Conservation (phyloP, 35 echinoderm and acorn worm species). For the Holothuria glaberrima region DNA sequence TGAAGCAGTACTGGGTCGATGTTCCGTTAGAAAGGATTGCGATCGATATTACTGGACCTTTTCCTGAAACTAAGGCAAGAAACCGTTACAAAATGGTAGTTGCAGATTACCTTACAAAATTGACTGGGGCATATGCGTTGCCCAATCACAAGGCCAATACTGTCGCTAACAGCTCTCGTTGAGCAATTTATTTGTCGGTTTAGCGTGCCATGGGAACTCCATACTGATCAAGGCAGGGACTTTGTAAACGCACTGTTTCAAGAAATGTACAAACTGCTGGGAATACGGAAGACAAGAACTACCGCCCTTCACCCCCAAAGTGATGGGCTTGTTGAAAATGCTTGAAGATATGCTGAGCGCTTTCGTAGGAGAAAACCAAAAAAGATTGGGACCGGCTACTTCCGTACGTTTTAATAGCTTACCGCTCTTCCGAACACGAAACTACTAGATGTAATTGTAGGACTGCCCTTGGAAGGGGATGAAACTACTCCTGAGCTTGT, state of each 20-base stretch:
- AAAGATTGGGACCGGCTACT: slow-evolving; percentile 65
- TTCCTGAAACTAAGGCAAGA: slow-evolving; percentile 29
- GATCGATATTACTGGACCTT: too few species aligned
- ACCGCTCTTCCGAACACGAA: slow-evolving; percentile 53
- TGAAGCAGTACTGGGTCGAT: too few species aligned
- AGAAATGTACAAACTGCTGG: slow-evolving; percentile 52
- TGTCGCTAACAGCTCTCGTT: slow-evolving; percentile 25
- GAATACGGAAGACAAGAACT: slow-evolving; percentile 59
- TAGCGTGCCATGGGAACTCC: slow-evolving; percentile 32
- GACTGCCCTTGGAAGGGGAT: too few species aligned
- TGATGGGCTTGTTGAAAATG: slow-evolving; percentile 50
- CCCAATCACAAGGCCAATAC: slow-evolving; percentile 60
- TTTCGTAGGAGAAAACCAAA: not conserved
- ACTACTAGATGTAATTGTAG: too few species aligned
- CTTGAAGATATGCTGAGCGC: slow-evolving; percentile 19
- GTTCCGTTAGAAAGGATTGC: too few species aligned
- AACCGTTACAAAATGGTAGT: slow-evolving; percentile 60
- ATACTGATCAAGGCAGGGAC: slow-evolving; percentile 61
- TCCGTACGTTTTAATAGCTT: slow-evolving; percentile 38
- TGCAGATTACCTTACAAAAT: slow-evolving; percentile 68
- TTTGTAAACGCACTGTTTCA: slow-evolving; percentile 54
- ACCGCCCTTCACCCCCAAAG: slow-evolving; percentile 9
- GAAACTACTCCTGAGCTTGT: too few species aligned
- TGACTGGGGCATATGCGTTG: slow-evolving; percentile 11
- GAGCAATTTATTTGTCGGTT: slow-evolving; percentile 42